Percentiles rank a stretch among this genome's conserved stretches.
phyloP scores from a whole-genome alignment of 2,888 invertebrate genomes.

The Amphipoea lucens region DNA sequence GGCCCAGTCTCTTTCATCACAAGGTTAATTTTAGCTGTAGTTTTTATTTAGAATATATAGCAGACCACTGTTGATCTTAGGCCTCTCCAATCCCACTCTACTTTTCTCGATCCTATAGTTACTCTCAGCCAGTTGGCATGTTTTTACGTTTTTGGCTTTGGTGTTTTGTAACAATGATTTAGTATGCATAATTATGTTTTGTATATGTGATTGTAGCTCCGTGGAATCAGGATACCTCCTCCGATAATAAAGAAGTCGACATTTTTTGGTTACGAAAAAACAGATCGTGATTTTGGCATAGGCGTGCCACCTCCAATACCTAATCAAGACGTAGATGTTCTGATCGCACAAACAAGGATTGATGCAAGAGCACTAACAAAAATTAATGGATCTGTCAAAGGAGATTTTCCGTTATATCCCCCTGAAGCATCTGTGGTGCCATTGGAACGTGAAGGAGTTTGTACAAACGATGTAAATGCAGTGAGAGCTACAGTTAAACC shows the following conservation, averaged over 20 bases:
- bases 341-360: slow-evolving; percentile 82
- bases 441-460: slow-evolving; percentile 74
- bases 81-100: neutral
- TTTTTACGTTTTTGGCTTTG: neutral
- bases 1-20: too few relatives aligned
- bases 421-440: slow-evolving; percentile 64
- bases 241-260: slow-evolving; percentile 47
- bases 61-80: neutral
- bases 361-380: slow-evolving; percentile 76
- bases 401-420: slow-evolving; percentile 82
- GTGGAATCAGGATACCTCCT: slow-evolving; percentile 71
- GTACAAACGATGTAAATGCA: slow-evolving; percentile 84
- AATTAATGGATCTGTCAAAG: slow-evolving; percentile 75
- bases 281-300: slow-evolving; percentile 73
- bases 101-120: neutral
- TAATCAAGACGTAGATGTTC: slow-evolving; percentile 72
- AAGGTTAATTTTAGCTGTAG: too few relatives aligned
- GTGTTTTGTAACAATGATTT: neutral
- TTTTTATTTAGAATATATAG: neutral
- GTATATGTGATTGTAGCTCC: slow-evolving; percentile 72
- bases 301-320: slow-evolving; percentile 56
- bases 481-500: slow-evolving; percentile 71
- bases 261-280: slow-evolving; percentile 79
- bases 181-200: neutral
- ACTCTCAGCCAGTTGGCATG: neutral